Conservation (phyloP, 2,797 vertebrate genomes). For the Lateolabrax maculatus region DNA sequence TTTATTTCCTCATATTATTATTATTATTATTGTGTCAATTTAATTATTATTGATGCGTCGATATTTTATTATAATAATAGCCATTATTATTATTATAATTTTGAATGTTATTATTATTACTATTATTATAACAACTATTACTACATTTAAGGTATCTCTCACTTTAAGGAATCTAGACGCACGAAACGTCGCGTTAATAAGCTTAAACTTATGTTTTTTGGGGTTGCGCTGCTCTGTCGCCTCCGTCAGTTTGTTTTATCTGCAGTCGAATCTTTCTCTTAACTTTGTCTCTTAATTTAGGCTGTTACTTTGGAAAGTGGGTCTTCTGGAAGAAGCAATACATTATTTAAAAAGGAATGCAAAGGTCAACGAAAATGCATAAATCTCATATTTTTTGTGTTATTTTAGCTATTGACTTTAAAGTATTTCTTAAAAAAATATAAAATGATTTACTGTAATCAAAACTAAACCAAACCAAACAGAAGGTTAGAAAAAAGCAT, state of each 20-base stretch:
- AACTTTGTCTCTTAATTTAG: neutral
- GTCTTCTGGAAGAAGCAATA: neutral
- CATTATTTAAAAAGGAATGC: neutral
- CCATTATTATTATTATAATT: neutral
- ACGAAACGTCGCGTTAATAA: neutral
- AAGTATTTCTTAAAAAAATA: no score
- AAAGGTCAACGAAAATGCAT: neutral
- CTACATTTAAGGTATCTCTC: neutral
- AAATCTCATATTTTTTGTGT: neutral
- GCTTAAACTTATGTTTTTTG: neutral
- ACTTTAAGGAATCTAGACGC: neutral
- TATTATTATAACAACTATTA: neutral
- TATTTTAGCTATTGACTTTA: neutral
- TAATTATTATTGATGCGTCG: no score
- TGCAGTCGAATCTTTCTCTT: neutral
- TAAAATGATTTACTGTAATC: neutral
- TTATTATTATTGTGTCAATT: no score
- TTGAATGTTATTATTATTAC: neutral
- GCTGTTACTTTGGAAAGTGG: neutral
- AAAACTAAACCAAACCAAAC: no score
- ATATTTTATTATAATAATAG: neutral
- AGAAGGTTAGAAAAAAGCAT: neutral
- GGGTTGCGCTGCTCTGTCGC: neutral
- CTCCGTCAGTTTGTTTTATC: neutral
- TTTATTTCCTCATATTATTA: no score